These are phyloP conservation scores for Rhabditoides inermis DNA, from an alignment of 2,888 invertebrate genomes.

Conservation along the genomic window DNA sequence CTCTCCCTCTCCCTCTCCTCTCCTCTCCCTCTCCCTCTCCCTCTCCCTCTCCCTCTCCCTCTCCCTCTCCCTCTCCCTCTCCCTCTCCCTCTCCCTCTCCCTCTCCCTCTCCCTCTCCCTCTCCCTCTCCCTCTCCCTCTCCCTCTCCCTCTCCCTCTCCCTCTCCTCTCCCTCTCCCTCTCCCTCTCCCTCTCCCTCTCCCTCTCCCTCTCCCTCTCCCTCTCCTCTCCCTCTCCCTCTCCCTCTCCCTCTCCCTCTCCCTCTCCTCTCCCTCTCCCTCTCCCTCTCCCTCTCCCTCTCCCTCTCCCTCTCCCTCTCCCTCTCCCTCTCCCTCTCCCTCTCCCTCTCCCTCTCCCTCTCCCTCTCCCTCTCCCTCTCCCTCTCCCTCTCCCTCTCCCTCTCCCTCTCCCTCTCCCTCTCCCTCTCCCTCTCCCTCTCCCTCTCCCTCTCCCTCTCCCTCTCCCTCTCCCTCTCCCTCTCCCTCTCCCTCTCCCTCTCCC, in stretches of 20 bases:
- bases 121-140: background rate
- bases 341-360: background rate
- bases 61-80: background rate
- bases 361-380: background rate
- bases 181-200: background rate
- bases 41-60: constrained; percentile 1
- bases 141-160: background rate
- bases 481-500: no score
- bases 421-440: background rate
- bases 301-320: background rate
- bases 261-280: background rate
- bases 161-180: background rate
- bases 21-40: no score
- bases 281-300: background rate
- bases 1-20: background rate
- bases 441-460: background rate
- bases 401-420: constrained; percentile 1
- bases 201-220: background rate
- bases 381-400: background rate
- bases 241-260: background rate
- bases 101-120: background rate
- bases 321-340: background rate
- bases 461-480: no score
- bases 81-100: background rate
- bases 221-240: background rate